phyloP scores from a whole-genome alignment of 2,888 invertebrate species.

The Automeris io region DNA sequence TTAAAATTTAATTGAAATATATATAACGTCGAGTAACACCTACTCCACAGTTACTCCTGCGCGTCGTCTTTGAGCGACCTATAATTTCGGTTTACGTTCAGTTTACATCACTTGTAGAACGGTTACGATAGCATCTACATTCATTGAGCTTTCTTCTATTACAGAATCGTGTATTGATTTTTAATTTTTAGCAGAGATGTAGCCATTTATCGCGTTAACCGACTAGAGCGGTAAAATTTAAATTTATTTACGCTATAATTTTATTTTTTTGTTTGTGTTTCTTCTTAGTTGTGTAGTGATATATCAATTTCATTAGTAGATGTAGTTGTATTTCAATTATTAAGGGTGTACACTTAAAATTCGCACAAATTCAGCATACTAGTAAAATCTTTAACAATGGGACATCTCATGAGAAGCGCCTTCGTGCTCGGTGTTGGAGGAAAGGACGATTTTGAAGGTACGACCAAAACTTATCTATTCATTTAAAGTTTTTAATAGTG shows the following conservation, averaged over 20 bases:
- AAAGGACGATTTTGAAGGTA: conserved; percentile 59
- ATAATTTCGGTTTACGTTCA: conserved; percentile 66
- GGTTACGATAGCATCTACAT: conserved; percentile 55
- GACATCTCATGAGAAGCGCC: conserved; percentile 60
- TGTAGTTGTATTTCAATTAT: conserved; percentile 31
- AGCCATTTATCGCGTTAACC: conserved; percentile 55
- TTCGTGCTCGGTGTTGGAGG: conserved; percentile 52
- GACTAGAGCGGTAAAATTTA: conserved; percentile 61
- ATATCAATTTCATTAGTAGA: conserved; percentile 24
- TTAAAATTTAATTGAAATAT: neutral
- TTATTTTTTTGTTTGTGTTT: conserved; percentile 22
- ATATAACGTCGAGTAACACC: neutral
- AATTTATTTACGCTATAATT: conserved; percentile 22
- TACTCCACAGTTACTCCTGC: conserved; percentile 38
- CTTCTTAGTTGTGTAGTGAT: conserved; percentile 23
- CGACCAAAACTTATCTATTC: conserved; percentile 15
- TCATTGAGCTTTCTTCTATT: conserved; percentile 44
- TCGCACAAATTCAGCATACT: conserved; percentile 67
- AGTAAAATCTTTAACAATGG: conserved; percentile 50
- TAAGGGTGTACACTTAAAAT: conserved; percentile 42
- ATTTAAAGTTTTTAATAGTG: no score
- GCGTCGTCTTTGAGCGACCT: conserved; percentile 41
- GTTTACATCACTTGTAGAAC: conserved; percentile 56
- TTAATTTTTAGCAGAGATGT: conserved; percentile 55
- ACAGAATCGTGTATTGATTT: conserved; percentile 34